Conservation (phyloP, 2,888 invertebrate genomes). For the Diloba caeruleocephala region DNA sequence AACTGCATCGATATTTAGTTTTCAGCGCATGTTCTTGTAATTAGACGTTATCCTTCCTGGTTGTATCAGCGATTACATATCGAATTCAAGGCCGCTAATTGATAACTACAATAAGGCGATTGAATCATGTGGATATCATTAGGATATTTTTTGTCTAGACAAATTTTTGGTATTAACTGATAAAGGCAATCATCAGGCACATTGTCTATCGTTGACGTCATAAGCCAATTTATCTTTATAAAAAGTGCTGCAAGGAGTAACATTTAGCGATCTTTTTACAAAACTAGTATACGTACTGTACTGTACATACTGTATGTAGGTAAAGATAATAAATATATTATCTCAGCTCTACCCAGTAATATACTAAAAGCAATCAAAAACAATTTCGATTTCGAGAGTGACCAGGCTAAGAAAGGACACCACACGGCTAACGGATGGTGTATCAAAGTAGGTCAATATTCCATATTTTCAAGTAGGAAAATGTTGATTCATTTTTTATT, state of each 20-base stretch:
- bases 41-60: conserved; percentile 8
- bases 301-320: no score
- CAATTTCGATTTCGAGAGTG: no score
- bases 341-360: background rate
- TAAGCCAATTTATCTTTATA: conserved; percentile 6
- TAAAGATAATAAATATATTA: background rate
- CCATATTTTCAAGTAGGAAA: no score
- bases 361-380: background rate
- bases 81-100: conserved; percentile 30
- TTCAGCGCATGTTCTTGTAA: background rate
- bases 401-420: no score
- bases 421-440: no score
- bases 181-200: background rate
- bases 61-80: conserved; percentile 8
- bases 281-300: background rate
- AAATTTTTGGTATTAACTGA: conserved; percentile 14
- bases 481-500: no score
- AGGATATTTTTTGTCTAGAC: conserved; percentile 24
- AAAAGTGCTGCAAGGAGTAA: background rate
- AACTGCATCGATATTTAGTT: background rate
- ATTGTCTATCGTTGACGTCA: background rate
- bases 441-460: no score
- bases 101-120: conserved; percentile 11
- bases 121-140: conserved; percentile 8
- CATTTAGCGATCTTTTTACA: background rate